Evolutionary conservation across 2,113 vertebrate genomes (phyloP).

Genomic region (Ellobius talpinus): DNA sequence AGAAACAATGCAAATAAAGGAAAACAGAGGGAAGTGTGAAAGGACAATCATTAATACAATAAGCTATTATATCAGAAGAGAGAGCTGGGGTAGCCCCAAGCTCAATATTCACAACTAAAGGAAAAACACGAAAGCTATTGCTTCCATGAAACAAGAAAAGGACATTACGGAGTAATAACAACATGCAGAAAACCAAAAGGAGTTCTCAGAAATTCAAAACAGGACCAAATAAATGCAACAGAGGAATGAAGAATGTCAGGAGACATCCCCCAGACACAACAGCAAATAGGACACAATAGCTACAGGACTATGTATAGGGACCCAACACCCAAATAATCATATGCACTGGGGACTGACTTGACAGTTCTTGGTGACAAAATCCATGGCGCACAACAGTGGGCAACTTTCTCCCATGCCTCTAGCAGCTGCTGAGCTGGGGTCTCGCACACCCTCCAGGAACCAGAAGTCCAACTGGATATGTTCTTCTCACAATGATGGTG

Average conservation of each 20-base stretch:
- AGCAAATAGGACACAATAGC: background rate
- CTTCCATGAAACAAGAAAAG: background rate
- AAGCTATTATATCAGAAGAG: background rate
- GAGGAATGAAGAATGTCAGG: background rate
- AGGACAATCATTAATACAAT: background rate
- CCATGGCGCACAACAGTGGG: background rate
- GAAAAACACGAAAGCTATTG: no score
- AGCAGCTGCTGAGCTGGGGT: background rate
- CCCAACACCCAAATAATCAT: slow-evolving; percentile 1
- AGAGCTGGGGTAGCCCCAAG: background rate
- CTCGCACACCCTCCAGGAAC: background rate
- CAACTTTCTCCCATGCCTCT: background rate
- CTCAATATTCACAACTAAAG: background rate
- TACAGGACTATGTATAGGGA: background rate
- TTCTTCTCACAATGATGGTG: background rate
- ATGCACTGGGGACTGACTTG: background rate
- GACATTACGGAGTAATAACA: background rate
- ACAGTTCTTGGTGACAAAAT: background rate
- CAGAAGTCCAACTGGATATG: background rate
- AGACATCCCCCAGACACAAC: background rate
- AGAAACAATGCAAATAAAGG: background rate
- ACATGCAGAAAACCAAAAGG: background rate
- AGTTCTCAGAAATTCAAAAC: slow-evolving; percentile 38
- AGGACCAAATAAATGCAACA: background rate
- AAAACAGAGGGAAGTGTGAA: background rate